These are phyloP conservation scores for Adrianichthys oophorus DNA, from an alignment of 2,797 vertebrate genomes.

Conservation along the genomic window DNA sequence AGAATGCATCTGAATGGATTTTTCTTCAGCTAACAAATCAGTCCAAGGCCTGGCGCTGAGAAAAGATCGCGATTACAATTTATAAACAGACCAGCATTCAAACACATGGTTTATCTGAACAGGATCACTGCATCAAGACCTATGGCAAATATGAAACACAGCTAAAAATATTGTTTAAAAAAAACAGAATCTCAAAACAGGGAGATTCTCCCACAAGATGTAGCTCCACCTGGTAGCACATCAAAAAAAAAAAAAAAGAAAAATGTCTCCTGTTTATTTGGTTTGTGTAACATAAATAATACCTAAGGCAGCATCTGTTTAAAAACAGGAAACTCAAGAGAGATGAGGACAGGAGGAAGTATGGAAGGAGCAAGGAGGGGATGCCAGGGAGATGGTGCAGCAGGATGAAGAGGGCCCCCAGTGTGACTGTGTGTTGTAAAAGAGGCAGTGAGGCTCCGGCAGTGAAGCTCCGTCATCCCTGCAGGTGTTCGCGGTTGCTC, in stretches of 20 bases:
- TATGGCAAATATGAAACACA: constrained; percentile 69
- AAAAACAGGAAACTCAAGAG: constrained; percentile 18
- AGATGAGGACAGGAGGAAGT: constrained; percentile 17
- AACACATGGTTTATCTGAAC: constrained; percentile 67
- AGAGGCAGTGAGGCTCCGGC: constrained; percentile 42
- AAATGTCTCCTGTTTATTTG: constrained; percentile 77
- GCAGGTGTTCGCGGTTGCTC: constrained; percentile 52
- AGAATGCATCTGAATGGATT: constrained; percentile 57
- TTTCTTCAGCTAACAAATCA: constrained; percentile 42
- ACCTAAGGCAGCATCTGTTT: constrained; percentile 83
- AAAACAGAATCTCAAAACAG: constrained; percentile 48
- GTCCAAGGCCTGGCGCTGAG: constrained; percentile 59
- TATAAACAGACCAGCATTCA: constrained; percentile 70
- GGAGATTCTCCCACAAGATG: constrained; percentile 29
- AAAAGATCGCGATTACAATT: constrained; percentile 64
- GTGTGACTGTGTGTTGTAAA: constrained; percentile 12
- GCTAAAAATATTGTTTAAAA: constrained; percentile 48
- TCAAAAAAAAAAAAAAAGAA: constrained; percentile 40
- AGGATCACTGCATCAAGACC: constrained; percentile 69
- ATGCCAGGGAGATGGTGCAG: constrained; percentile 36
- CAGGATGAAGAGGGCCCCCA: constrained; percentile 25
- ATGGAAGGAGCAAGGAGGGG: constrained; percentile 12
- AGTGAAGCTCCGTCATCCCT: constrained; percentile 47
- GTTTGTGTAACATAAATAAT: constrained; percentile 81
- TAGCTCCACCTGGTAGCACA: constrained; percentile 52